Percentiles rank a stretch among this genome's conserved stretches.
Evolutionary conservation across 1,140 invertebrate genomes (phyloP).

Genomic region (Musca domestica): DNA sequence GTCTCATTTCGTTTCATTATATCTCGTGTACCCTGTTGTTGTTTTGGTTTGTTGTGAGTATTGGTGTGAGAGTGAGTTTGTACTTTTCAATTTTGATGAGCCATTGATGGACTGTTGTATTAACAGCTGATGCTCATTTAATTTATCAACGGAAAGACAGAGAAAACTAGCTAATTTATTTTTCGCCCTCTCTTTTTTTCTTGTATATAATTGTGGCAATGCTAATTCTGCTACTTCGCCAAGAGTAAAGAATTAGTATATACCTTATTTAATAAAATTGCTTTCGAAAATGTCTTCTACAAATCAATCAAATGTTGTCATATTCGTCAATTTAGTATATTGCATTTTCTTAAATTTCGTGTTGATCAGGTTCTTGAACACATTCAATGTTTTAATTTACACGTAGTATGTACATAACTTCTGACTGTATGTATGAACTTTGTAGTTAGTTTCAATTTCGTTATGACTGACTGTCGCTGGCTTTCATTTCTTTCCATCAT

Average conservation of each 20-base stretch:
- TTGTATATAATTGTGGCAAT: neutral
- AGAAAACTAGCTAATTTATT: neutral
- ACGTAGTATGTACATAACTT: slow-evolving; percentile 16
- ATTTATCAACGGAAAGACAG: slow-evolving; percentile 2
- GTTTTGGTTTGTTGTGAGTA: neutral
- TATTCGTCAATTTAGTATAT: too few relatives aligned
- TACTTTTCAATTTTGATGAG: neutral
- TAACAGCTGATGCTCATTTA: slow-evolving; percentile 14
- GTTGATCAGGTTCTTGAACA: too few relatives aligned
- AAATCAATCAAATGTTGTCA: neutral
- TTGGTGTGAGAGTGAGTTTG: too few relatives aligned
- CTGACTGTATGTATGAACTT: slow-evolving; percentile 11
- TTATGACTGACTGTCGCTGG: slow-evolving; percentile 3
- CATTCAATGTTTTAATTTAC: too few relatives aligned
- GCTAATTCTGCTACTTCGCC: neutral
- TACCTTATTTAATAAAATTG: too few relatives aligned
- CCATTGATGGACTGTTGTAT: slow-evolving; percentile 18
- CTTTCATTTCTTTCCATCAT: neutral
- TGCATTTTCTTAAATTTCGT: too few relatives aligned
- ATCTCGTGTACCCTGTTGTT: neutral
- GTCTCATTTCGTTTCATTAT: neutral
- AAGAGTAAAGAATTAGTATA: too few relatives aligned
- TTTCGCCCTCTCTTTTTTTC: neutral
- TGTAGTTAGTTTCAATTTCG: neutral
- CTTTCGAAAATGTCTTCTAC: too few relatives aligned